Evolutionary conservation across 2,113 vertebrate genomes (phyloP), one percentile per base, ranked within the genome.

Genomic region (Panthera leo): DNA sequence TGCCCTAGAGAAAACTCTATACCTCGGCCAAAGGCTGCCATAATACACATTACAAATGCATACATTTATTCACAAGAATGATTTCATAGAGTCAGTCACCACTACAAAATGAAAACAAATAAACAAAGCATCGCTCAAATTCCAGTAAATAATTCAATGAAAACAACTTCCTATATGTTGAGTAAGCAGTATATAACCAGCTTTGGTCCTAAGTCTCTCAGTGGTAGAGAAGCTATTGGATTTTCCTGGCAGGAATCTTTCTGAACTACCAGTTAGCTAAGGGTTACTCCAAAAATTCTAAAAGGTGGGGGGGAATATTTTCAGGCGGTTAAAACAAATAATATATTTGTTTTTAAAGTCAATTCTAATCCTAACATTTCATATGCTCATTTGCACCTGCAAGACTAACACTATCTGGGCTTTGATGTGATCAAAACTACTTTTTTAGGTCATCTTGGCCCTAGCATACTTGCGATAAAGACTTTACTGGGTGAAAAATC

Each of bases 121-220:
- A 89, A 90, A 90, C 65, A 95, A 94, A 95, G 82, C 87, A 58
- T 87, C 48, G 34, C 70, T 92, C 85, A 95, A 55, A 86, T 53
- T 76, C 48, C 39, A 34, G 80, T 86, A 65, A 94, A 82, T 86
- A 92, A 83, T 83, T 96, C 76, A 97, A 61, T 10, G 48, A 90
- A 71, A 93, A 96, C n/a, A 70, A 67, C 45, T 73, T 91, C 12
- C 29, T 93, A 58, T 63, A 34, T 6, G 45, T 83, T 87, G 21
- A 48, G 16, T 27, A 76, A 75, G 39, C 83, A 45, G 34, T 9
- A 31, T 71, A 45, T 27, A 67, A 73, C 11, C 71, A 83, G 12
- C 12, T 42, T 31, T 15, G 51, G 48, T 53, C 76, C 51, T 65
- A 39, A 31, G 23, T 70, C 29, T 87, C 42, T 87, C 42, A 67